Base-by-base conservation (phyloP, 2,888 invertebrate genomes). In the Aphrophora alni region DNA sequence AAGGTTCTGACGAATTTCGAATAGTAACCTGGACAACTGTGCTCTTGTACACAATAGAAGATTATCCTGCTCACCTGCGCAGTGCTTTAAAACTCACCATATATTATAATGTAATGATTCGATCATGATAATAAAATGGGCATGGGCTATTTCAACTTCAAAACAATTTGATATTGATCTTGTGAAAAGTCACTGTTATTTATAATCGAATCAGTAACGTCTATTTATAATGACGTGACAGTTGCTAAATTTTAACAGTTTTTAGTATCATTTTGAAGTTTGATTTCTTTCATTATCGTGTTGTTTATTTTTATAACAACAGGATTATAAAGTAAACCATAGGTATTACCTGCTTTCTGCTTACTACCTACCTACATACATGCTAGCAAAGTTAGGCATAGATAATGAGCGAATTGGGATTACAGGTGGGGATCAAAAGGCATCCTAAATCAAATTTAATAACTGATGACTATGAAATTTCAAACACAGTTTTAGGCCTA, bases 401-500 rank as follows among this genome's bases (percentile, higher is more conserved):
- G 44, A 44, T 44, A 44, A 44, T 44, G 44, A 44, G 12, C 44
- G 44, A 44, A 44, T 44, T 44, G 17, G 44, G 44, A 14, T 44
- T 44, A 44, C 44, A 38, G 10, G 74, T 25, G 12, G 74, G 25
- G 28, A 38, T 38, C 5, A 74, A 25, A 44, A 38, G 38, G 38
- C 27, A 28, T 26, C 76, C 95, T 68, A 97, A 97, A 91, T 92
- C 93, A 85, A 93, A 94, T 77, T 93, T 95, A 72, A 95, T 98
- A 85, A 94, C 93, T 75, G 95, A 96, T 83, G 97, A 98, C 89
- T 98, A 97, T 89, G 94, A 95, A 88, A 96, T 98, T 86, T 96
- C 97, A 44, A 95, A 94, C 87, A 96, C 94, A 83, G 98, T 99
- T 70, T 92, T 99, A 82, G 99, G 99, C 71, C 92, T 98, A 83